phyloP scores from a whole-genome alignment of 2,797 vertebrate species.

The Trachops cirrhosus region DNA sequence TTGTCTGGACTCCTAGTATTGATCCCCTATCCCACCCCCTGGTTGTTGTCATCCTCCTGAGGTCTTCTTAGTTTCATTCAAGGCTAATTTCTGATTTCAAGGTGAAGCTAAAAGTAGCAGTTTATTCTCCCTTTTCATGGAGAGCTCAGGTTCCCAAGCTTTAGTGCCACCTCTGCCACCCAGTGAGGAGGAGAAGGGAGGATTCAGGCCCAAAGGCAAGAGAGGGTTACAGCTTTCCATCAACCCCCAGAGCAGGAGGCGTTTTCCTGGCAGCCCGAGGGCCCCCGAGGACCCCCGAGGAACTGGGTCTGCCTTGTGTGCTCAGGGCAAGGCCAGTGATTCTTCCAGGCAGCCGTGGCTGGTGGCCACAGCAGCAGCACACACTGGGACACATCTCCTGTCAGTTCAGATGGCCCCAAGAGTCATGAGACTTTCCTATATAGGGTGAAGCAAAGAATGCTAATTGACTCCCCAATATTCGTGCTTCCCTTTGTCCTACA shows the following conservation, averaged over 20 bases:
- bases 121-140: neutral
- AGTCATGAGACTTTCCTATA: neutral
- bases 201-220: neutral
- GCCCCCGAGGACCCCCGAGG: neutral
- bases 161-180: neutral
- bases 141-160: neutral
- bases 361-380: too few relatives aligned
- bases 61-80: neutral
- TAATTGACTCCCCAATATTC: neutral
- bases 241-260: too few relatives aligned
- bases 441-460: neutral
- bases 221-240: neutral
- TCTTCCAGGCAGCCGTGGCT: neutral
- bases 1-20: neutral
- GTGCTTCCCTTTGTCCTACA: neutral
- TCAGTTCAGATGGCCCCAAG: neutral
- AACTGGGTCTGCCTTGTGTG: neutral
- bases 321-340: neutral
- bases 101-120: neutral
- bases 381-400: too few relatives aligned
- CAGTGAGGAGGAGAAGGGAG: neutral
- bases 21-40: neutral
- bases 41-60: neutral
- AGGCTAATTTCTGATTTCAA: neutral
- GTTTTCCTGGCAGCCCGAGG: neutral